phyloP scores from a whole-genome alignment of 1,140 invertebrate species.

The Drosophila orena region DNA sequence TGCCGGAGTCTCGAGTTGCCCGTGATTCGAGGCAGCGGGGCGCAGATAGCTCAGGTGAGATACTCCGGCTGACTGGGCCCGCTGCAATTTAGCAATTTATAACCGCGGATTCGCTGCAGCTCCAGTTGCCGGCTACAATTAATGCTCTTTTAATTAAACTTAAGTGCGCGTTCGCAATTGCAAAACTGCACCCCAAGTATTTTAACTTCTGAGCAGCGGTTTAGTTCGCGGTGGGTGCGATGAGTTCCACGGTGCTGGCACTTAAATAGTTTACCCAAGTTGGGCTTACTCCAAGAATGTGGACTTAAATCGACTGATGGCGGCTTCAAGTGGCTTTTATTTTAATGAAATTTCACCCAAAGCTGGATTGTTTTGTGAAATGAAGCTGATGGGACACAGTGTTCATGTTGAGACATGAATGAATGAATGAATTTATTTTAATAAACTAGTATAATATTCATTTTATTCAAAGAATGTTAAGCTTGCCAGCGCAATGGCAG shows the following conservation, averaged over 20 bases:
- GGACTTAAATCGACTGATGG: constrained; percentile 36
- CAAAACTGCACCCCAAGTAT: constrained; percentile 65
- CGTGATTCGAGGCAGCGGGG: constrained; percentile 46
- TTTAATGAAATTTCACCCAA: constrained; percentile 67
- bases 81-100: constrained; percentile 49
- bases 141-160: constrained; percentile 82
- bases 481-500: not conserved
- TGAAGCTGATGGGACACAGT: constrained; percentile 2
- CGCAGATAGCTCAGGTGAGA: constrained; percentile 46
- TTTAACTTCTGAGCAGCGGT: constrained; percentile 27
- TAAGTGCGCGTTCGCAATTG: constrained; percentile 79
- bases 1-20: constrained; percentile 21
- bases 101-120: constrained; percentile 34
- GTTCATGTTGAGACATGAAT: no score
- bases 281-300: constrained; percentile 16
- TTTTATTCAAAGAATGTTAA: not conserved
- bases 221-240: not conserved
- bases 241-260: not conserved
- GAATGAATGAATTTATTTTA: no score
- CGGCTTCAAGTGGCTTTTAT: constrained; percentile 56
- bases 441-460: not conserved
- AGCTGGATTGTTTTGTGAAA: constrained; percentile 25
- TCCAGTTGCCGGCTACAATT: constrained; percentile 66
- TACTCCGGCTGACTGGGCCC: constrained; percentile 32
- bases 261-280: constrained; percentile 56